A percentile compares a stretch with the other conserved stretches of the same genome.
phyloP scores from a whole-genome alignment of 2,888 invertebrate genomes.

The Galeopsomyia nigrocyanea region DNA sequence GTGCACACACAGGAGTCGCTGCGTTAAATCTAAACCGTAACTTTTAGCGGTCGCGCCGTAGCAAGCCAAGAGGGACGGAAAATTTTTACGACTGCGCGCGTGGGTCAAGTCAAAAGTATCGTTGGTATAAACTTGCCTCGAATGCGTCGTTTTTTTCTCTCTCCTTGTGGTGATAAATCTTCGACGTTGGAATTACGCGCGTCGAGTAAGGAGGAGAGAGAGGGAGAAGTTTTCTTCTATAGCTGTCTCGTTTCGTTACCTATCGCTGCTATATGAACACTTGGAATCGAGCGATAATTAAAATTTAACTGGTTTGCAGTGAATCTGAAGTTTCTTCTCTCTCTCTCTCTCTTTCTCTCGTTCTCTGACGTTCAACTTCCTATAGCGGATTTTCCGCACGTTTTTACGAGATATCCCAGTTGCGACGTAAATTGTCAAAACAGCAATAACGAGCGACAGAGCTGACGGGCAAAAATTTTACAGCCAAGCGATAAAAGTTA shows the following conservation, averaged over 20 bases:
- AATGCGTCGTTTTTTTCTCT: neutral
- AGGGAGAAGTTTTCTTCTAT: no score
- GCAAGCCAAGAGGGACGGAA: neutral
- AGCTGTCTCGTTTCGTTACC: no score
- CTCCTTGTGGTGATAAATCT: constrained; percentile 21
- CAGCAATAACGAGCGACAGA: neutral
- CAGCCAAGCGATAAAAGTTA: constrained; percentile 1
- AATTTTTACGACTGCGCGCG: constrained; percentile 31
- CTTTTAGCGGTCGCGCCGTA: constrained; percentile 9
- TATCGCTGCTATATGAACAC: neutral
- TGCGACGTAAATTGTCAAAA: constrained; percentile 21
- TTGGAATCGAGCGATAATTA: constrained; percentile 27
- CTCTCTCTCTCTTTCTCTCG: no score
- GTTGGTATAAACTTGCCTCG: constrained; percentile 29
- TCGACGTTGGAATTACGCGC: constrained; percentile 12
- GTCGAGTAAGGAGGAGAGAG: neutral
- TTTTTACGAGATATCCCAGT: neutral
- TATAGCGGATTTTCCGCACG: neutral
- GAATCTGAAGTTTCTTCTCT: constrained; percentile 8
- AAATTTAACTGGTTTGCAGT: constrained; percentile 16
- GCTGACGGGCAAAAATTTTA: constrained; percentile 16
- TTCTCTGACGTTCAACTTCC: no score
- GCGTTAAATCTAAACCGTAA: constrained; percentile 27
- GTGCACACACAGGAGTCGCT: neutral
- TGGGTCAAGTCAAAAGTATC: constrained; percentile 32